A percentile compares a stretch with the other conserved stretches of the same genome.
Evolutionary conservation across 2,797 vertebrate genomes (phyloP).

Genomic region (Rhabdophis nuchalis): DNA sequence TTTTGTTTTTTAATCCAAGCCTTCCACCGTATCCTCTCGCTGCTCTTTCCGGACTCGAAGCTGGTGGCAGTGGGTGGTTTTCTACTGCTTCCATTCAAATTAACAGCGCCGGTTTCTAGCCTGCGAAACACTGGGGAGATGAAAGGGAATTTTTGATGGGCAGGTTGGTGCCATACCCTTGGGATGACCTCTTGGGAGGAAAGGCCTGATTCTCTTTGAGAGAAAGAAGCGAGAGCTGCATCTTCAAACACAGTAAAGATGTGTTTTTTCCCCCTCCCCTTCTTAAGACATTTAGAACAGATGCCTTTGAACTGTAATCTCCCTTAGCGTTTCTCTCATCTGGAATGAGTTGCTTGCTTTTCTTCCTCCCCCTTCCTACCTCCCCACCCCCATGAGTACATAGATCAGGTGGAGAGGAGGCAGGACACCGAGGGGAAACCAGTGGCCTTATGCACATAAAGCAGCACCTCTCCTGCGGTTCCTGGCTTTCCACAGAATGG

Average conservation of each 20-base stretch:
- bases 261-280: fast-evolving
- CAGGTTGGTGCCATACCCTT: constrained; percentile 55
- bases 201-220: constrained; percentile 49
- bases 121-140: constrained; percentile 56
- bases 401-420: constrained; percentile 43
- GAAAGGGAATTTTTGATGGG: constrained; percentile 61
- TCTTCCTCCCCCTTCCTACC: background rate
- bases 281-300: background rate
- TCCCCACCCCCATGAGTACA: background rate
- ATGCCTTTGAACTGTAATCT: constrained; percentile 15
- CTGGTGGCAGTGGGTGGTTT: constrained; percentile 67
- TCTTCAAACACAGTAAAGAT: constrained; percentile 7
- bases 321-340: background rate
- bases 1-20: constrained; percentile 37
- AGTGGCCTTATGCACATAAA: constrained; percentile 37
- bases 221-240: background rate
- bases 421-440: background rate
- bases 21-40: constrained; percentile 59
- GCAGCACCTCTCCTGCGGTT: background rate
- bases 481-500: background rate
- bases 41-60: constrained; percentile 62
- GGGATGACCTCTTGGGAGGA: constrained; percentile 58
- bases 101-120: constrained; percentile 59
- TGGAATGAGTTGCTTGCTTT: background rate
- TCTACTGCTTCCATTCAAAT: constrained; percentile 61